phyloP scores from a whole-genome alignment of 2,797 vertebrate species.

The Threskiornis aethiopicus region DNA sequence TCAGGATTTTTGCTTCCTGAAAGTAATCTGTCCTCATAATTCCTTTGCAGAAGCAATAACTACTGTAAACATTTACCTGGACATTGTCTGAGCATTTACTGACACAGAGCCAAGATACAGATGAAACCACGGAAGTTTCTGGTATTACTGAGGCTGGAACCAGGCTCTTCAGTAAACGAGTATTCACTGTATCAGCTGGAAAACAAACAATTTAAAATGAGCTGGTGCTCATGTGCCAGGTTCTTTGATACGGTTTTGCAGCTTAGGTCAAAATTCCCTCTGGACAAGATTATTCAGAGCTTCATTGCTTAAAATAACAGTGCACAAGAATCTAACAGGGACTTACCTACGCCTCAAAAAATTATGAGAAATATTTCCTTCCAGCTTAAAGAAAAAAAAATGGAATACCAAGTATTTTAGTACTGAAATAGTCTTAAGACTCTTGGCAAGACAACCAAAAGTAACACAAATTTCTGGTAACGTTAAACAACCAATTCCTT shows the following conservation, averaged over 20 bases:
- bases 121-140: conserved; percentile 82
- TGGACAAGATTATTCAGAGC: neutral
- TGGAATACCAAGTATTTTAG: neutral
- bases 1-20: neutral
- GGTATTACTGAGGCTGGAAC: conserved; percentile 85
- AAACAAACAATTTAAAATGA: neutral
- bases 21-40: neutral
- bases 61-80: conserved; percentile 77
- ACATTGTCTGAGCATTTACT: conserved; percentile 79
- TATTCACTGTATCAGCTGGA: conserved; percentile 69
- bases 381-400: neutral
- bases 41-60: neutral
- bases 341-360: neutral
- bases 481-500: neutral
- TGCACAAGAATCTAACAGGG: neutral
- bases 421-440: neutral
- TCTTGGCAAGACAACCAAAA: neutral
- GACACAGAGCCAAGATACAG: conserved; percentile 85
- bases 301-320: neutral
- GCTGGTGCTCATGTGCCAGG: neutral
- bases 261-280: neutral
- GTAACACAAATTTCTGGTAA: neutral
- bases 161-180: conserved; percentile 85
- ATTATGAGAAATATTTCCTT: neutral
- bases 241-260: neutral